Evolutionary conservation across 2,888 invertebrate genomes (phyloP), one percentile per base, ranked within the genome.

Genomic region (Folsomia manolachei): DNA sequence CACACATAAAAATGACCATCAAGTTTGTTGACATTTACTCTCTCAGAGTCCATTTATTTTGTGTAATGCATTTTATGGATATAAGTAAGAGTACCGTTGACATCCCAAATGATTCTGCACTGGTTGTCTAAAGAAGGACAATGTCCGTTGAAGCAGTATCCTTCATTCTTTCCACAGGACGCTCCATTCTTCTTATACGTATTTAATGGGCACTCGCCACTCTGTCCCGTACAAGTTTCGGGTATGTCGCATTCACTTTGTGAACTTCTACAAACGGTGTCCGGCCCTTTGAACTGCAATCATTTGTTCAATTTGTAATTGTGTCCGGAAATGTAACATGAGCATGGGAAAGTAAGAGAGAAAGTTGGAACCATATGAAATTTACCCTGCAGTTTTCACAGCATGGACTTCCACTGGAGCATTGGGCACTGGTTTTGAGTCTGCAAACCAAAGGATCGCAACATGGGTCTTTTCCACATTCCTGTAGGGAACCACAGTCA

Each of bases 181-280:
- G 91, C 91, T 0, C 98, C 98, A 84, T 98, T 97, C 85, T 96
- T 95, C 82, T 94, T 91, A 85, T 91, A 90, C 1, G 94, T 90
- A 84, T 99, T 95, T 1, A 86, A 82, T 0, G 98, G 98, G 85
- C 98, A 99, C 77, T 91, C 88, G 0, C 97, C 97, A 53, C 88
- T 89, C 65, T 89, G 88, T 0, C 98, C 98, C 71, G 93, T 90
- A 84, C 98, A 99, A 70, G 90, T 89, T 84, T 99, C 98, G 23
- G 96, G 94, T 27, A 99, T 88, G 86, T 99, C 98, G 84, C 98
- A 99, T 83, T 97, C 97, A 83, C 94, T 94, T 74, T 88, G 87
- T 0, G 94, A 88, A 70, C 91, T 90, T 23, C 98, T 89, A 84
- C 98, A 99, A 71, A 92, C 86, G 61, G 90, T 88, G 21, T 95